Percentiles rank a stretch among this genome's conserved stretches.
These are phyloP conservation scores for Portunus trituberculatus DNA, from an alignment of 1,140 invertebrate species.

Conservation along the genomic window DNA sequence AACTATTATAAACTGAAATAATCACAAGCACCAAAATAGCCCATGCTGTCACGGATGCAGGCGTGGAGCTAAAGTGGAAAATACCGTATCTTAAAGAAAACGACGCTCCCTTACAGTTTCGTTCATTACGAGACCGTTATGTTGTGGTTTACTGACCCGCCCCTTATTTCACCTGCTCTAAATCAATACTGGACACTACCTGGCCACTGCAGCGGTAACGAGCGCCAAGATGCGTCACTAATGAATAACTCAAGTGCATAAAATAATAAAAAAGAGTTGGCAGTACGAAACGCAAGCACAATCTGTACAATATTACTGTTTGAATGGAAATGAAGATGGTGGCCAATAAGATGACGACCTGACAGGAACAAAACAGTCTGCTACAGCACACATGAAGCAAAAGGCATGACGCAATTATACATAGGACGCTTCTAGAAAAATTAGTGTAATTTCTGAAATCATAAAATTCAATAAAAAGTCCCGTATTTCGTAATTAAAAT, in stretches of 20 bases:
- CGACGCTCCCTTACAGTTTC: neutral
- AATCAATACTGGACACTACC: neutral
- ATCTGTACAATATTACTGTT: neutral
- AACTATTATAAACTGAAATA: slow-evolving; percentile 62
- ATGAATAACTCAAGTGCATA: neutral
- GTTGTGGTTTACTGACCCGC: slow-evolving; percentile 1
- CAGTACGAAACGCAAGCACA: neutral
- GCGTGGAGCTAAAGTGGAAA: neutral
- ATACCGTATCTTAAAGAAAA: neutral
- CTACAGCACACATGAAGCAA: neutral
- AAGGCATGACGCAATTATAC: neutral
- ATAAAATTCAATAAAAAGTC: neutral
- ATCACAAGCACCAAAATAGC: neutral
- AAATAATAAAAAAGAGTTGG: neutral
- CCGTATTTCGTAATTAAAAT: neutral
- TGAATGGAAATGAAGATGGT: slow-evolving; percentile 29
- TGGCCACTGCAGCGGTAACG: neutral
- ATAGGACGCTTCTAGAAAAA: neutral
- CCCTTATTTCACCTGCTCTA: neutral
- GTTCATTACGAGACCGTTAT: neutral
- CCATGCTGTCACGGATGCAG: neutral
- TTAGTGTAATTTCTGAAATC: neutral
- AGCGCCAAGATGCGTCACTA: neutral
- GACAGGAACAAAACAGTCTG: neutral
- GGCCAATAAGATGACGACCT: slow-evolving; percentile 24